phyloP scores from a whole-genome alignment of 2,113 vertebrate species.

The Marcusenius ussheri region DNA sequence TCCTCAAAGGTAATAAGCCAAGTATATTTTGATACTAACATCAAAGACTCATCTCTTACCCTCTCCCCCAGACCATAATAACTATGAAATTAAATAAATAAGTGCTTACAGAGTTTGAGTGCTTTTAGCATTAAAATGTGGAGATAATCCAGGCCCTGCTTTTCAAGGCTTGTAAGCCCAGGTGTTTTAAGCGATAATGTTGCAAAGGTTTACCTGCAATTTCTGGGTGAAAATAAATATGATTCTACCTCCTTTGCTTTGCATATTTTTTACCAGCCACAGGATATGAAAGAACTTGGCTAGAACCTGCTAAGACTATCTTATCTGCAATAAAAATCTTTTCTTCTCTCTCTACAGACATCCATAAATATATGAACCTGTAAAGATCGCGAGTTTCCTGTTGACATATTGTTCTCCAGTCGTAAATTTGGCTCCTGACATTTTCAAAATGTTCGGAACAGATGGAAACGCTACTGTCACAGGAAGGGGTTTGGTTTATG shows the following conservation, averaged over 20 bases:
- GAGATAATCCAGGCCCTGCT: not conserved
- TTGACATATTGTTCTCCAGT: not conserved
- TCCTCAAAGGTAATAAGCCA: slow-evolving; percentile 1
- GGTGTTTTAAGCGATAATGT: slow-evolving; percentile 18
- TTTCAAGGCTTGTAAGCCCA: not conserved
- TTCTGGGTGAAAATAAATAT: not conserved
- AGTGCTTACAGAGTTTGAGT: not conserved
- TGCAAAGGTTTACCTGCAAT: not conserved
- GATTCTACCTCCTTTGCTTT: not conserved
- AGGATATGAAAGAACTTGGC: not conserved
- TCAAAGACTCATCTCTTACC: slow-evolving; percentile 1
- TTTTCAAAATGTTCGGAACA: not conserved
- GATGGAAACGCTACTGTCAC: not conserved
- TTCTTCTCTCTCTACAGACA: not conserved
- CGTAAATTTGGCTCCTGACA: not conserved
- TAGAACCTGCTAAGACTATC: not conserved
- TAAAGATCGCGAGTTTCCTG: not conserved
- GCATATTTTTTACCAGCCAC: not conserved
- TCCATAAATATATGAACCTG: not conserved
- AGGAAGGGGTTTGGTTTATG: not conserved
- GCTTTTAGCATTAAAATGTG: slow-evolving; percentile 7
- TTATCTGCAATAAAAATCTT: not conserved
- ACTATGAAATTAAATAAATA: slow-evolving; percentile 12
- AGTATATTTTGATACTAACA: slow-evolving; percentile 8
- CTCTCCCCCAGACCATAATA: not conserved